phyloP scores from a whole-genome alignment of 2,113 vertebrate genomes.

The Butorides virescens region DNA sequence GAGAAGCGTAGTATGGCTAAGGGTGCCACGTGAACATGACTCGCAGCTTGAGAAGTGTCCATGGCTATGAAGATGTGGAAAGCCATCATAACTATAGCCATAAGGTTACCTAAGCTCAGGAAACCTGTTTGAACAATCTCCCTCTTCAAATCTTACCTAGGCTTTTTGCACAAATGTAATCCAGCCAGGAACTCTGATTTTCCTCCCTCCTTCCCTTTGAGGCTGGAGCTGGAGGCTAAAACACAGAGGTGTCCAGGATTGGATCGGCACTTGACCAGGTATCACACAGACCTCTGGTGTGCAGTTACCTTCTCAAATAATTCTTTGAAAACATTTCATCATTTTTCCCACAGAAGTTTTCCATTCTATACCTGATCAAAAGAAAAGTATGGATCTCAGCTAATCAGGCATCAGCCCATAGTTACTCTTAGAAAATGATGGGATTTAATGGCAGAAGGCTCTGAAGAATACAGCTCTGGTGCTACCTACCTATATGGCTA shows the following conservation, averaged over 20 bases:
- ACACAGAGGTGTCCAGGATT: neutral
- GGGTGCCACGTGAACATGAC: accelerated
- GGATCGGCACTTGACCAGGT: neutral
- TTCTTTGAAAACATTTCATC: neutral
- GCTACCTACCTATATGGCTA: neutral
- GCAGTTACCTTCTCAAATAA: neutral
- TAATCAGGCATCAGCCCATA: neutral
- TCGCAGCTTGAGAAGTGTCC: accelerated
- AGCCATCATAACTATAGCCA: neutral
- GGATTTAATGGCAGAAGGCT: neutral
- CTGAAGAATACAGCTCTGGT: neutral
- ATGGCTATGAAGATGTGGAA: neutral
- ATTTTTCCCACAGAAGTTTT: neutral
- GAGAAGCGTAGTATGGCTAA: neutral
- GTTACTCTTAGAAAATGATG: neutral
- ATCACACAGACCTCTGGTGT: neutral
- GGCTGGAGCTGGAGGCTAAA: neutral
- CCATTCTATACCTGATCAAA: neutral
- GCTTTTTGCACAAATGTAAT: neutral
- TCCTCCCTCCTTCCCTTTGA: neutral
- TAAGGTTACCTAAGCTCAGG: neutral
- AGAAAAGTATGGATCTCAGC: neutral
- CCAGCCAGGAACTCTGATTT: neutral
- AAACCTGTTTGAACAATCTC: neutral
- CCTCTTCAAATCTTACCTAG: neutral